phyloP scores from a whole-genome alignment of 2,113 vertebrate genomes.

The Zootoca vivipara region DNA sequence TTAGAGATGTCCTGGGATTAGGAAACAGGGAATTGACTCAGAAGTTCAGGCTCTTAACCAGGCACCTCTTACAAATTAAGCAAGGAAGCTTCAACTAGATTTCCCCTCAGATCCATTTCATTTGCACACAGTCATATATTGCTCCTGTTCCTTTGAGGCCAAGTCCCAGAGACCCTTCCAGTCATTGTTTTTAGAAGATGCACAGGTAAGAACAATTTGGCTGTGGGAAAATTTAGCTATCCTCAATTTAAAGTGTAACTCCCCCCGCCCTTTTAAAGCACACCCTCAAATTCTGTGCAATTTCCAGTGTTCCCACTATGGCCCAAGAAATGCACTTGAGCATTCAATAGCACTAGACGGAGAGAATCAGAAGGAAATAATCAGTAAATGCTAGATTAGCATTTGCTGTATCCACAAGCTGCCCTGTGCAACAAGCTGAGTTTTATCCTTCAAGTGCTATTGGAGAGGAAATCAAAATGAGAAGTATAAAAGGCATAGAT shows the following conservation, averaged over 20 bases:
- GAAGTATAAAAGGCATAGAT: slow-evolving; percentile 61
- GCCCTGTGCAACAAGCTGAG: slow-evolving; percentile 57
- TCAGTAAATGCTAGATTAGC: slow-evolving; percentile 62
- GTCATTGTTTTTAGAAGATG: not conserved
- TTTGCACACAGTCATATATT: not conserved
- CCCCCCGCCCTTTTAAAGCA: not conserved
- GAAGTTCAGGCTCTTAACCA: not conserved
- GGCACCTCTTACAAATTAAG: not conserved
- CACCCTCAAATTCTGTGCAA: not conserved
- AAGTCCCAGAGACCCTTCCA: not conserved
- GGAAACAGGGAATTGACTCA: not conserved
- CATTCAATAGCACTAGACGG: slow-evolving; percentile 15
- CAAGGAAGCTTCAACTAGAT: not conserved
- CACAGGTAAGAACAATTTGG: not conserved
- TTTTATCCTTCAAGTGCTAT: slow-evolving; percentile 63
- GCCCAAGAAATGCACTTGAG: slow-evolving; percentile 35
- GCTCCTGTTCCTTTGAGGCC: not conserved
- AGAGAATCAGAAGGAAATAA: slow-evolving; percentile 53
- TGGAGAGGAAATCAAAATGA: slow-evolving; percentile 66
- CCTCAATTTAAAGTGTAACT: not conserved
- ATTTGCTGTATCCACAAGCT: slow-evolving; percentile 55
- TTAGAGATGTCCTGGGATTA: not conserved
- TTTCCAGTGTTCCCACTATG: slow-evolving; percentile 20
- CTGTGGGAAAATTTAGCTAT: not conserved
- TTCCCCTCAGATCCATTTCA: too few species aligned